Conservation (phyloP, 2,888 invertebrate genomes). For the Chrysolina haemoptera region DNA sequence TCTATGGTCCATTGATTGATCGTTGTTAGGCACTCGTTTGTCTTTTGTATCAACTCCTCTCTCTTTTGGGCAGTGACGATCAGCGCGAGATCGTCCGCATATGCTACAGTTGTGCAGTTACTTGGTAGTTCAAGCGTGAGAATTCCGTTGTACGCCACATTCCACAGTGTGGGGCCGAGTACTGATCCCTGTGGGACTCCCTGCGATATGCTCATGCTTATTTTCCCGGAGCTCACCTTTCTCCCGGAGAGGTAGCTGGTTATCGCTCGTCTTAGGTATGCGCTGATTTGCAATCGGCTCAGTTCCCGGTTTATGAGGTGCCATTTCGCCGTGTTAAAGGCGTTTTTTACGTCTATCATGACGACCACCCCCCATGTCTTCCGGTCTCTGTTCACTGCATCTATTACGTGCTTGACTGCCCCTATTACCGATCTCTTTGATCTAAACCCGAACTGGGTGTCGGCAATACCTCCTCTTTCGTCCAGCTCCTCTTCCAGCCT, state of each 20-base stretch:
- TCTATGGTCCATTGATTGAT: conserved; percentile 23
- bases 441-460: conserved; percentile 16
- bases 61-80: background rate
- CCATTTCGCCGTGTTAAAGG: conserved; percentile 4
- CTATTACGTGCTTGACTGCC: background rate
- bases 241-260: background rate
- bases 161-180: conserved; percentile 2
- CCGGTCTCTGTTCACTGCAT: background rate
- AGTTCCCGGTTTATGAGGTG: background rate
- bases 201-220: background rate
- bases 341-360: background rate
- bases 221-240: background rate
- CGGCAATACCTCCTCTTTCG: background rate
- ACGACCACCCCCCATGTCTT: conserved; percentile 1
- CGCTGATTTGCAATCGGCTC: background rate
- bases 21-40: background rate
- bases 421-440: background rate
- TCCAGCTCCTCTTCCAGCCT: conserved; percentile 17
- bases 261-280: background rate
- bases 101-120: background rate
- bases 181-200: background rate
- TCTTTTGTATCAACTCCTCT: conserved; percentile 1
- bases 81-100: background rate
- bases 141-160: background rate
- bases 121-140: background rate